phyloP scores from a whole-genome alignment of 2,888 invertebrate genomes.

The Norana najaformis region DNA sequence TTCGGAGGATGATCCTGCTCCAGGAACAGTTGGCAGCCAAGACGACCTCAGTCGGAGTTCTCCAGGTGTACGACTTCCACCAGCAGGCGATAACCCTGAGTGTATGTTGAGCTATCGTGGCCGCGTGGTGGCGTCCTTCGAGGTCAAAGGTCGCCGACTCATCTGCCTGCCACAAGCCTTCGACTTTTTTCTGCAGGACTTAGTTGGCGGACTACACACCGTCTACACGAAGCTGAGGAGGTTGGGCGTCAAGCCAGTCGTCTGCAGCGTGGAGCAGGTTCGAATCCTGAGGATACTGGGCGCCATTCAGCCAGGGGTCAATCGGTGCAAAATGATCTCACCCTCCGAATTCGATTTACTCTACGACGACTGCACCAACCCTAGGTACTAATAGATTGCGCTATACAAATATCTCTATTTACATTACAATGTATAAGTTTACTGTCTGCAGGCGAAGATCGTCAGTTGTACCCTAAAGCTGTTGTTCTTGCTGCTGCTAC shows the following conservation, averaged over 20 bases:
- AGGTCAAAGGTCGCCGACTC: constrained; percentile 93
- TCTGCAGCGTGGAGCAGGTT: constrained; percentile 99
- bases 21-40: not conserved
- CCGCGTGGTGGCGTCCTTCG: constrained; percentile 96
- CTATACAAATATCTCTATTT: too few species aligned
- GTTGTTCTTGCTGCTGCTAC: too few species aligned
- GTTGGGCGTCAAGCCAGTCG: constrained; percentile 95
- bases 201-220: constrained; percentile 97
- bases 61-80: constrained; percentile 56
- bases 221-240: constrained; percentile 99
- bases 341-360: constrained; percentile 98
- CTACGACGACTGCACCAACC: constrained; percentile 98
- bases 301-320: constrained; percentile 99
- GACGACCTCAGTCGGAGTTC: constrained; percentile 45
- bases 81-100: constrained; percentile 67
- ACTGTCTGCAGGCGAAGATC: too few species aligned
- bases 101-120: constrained; percentile 85
- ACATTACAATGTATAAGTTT: too few species aligned
- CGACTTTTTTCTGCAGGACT: constrained; percentile 95
- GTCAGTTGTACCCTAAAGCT: too few species aligned
- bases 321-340: constrained; percentile 97
- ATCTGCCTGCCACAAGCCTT: constrained; percentile 97
- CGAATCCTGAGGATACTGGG: constrained; percentile 95
- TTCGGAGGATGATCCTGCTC: not conserved
- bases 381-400: constrained; percentile 80